Percentiles rank a stretch among this genome's conserved stretches.
Evolutionary conservation across 2,888 invertebrate species (phyloP).

Genomic region (Sphaeridia pumilis): DNA sequence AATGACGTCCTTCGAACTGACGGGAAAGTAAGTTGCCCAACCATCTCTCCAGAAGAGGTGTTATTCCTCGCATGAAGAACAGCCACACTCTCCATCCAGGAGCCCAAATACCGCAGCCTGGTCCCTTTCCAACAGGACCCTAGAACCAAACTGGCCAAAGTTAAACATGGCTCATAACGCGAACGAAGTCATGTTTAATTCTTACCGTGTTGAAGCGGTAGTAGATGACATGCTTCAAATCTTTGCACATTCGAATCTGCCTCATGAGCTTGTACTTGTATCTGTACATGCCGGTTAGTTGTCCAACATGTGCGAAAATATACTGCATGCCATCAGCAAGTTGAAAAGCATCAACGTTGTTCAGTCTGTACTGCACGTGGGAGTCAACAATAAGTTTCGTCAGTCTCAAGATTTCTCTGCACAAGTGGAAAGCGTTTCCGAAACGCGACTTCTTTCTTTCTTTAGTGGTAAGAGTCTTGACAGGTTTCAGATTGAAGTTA

Average conservation of each 20-base stretch:
- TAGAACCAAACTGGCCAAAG: no score
- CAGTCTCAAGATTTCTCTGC: constrained; percentile 94
- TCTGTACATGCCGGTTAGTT: constrained; percentile 98
- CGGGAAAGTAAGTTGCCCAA: constrained; percentile 95
- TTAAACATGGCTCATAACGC: no score
- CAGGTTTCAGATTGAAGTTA: constrained; percentile 99
- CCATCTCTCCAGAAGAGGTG: constrained; percentile 95
- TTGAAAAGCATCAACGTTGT: constrained; percentile 99
- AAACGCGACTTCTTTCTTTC: constrained; percentile 97
- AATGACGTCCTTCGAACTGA: constrained; percentile 98
- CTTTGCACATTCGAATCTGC: constrained; percentile 99
- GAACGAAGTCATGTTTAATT: neutral
- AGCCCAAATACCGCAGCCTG: constrained; percentile 97
- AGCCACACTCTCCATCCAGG: constrained; percentile 99
- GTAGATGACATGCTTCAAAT: constrained; percentile 97
- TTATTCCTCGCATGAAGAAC: constrained; percentile 98
- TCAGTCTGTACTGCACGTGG: constrained; percentile 96
- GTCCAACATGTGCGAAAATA: constrained; percentile 98
- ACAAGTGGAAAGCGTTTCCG: constrained; percentile 97
- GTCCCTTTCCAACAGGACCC: constrained; percentile 97
- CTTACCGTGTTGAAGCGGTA: constrained; percentile 96
- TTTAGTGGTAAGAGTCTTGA: constrained; percentile 97
- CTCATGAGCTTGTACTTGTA: constrained; percentile 98
- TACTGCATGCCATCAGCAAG: constrained; percentile 96
- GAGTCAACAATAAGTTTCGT: constrained; percentile 98